Conservation (phyloP, 2,797 vertebrate genomes). For the Fringilla coelebs region DNA sequence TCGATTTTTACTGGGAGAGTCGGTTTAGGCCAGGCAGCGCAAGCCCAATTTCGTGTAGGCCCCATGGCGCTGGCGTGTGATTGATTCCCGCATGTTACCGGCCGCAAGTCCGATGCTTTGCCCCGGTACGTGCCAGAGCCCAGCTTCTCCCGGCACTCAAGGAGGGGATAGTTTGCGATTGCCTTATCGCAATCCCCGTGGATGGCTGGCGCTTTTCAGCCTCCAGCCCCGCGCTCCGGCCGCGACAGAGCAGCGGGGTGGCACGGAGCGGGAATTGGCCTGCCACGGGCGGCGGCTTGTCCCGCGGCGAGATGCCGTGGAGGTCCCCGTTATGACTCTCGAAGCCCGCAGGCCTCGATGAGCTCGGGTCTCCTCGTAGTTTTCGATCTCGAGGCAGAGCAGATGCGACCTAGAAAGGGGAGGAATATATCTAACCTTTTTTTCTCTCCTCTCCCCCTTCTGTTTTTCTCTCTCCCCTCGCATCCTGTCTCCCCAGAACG, state of each 20-base stretch:
- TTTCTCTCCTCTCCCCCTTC: neutral
- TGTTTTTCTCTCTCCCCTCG: neutral
- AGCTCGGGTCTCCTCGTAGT: too few relatives aligned
- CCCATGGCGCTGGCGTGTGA: neutral
- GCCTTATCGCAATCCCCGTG: too few relatives aligned
- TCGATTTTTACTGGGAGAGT: neutral
- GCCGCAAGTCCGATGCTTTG: neutral
- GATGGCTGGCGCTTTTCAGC: neutral
- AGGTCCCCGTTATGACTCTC: neutral
- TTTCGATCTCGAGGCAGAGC: neutral
- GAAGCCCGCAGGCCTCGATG: neutral
- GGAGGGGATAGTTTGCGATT: neutral
- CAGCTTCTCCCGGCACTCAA: neutral
- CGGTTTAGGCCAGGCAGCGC: neutral
- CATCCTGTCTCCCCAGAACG: conserved; percentile 80
- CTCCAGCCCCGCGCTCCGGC: neutral
- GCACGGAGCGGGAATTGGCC: neutral
- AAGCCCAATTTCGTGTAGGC: neutral
- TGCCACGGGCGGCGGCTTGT: neutral
- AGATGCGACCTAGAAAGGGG: neutral
- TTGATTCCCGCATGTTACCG: neutral
- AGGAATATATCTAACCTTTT: conserved; percentile 5
- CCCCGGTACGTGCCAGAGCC: accelerated
- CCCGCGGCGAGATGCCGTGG: neutral
- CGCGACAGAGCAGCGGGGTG: neutral